phyloP scores from a whole-genome alignment of 2,797 vertebrate species.

The Iguana delicatissima region DNA sequence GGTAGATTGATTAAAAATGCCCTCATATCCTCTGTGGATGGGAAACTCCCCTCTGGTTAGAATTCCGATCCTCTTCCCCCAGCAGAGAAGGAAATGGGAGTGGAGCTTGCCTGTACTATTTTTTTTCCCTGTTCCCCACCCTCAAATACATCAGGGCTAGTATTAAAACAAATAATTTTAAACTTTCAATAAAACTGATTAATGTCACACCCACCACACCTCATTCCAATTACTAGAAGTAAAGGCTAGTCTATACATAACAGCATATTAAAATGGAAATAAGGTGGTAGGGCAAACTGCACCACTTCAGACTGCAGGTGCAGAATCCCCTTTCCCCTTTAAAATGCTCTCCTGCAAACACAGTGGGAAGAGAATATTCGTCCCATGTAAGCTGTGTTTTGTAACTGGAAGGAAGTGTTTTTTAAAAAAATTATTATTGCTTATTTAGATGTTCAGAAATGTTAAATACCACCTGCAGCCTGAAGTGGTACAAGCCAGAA shows the following conservation, averaged over 20 bases:
- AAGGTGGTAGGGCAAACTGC: not conserved
- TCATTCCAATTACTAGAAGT: not conserved
- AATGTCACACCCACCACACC: not conserved
- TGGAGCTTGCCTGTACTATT: too few species aligned
- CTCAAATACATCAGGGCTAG: not conserved
- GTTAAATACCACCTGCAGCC: conserved; percentile 5
- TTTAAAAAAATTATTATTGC: not conserved
- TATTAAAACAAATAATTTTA: not conserved
- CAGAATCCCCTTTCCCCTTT: not conserved
- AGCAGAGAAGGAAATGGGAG: not conserved
- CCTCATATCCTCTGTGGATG: not conserved
- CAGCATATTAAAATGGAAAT: not conserved
- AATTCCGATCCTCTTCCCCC: not conserved
- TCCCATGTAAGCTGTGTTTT: not conserved
- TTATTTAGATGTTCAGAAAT: not conserved
- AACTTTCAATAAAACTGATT: not conserved
- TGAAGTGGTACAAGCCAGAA: conserved; percentile 2
- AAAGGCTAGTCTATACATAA: not conserved
- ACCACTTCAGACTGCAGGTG: not conserved
- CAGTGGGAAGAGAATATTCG: not conserved
- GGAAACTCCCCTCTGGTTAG: not conserved
- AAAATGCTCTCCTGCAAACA: not conserved
- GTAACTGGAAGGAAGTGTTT: not conserved
- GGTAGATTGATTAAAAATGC: not conserved
- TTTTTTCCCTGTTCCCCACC: not conserved